phyloP scores from a whole-genome alignment of 2,797 vertebrate species.

The Cygnus olor region DNA sequence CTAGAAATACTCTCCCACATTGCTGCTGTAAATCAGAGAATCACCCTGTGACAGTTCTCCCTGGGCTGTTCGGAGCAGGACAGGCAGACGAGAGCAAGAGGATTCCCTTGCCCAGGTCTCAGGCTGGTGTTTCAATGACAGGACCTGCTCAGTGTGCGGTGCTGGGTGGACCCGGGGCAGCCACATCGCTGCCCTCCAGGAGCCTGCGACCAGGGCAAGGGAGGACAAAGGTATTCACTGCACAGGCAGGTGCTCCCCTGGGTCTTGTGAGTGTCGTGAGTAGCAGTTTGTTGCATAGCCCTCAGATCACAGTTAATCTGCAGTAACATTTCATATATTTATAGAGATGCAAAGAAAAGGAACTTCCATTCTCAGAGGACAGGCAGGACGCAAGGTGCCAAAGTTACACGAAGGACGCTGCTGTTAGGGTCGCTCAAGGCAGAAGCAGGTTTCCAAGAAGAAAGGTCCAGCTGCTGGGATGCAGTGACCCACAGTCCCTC shows the following conservation, averaged over 20 bases:
- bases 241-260: not conserved
- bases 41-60: not conserved
- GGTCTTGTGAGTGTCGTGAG: not conserved
- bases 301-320: not conserved
- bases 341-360: not conserved
- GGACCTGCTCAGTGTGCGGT: not conserved
- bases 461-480: not conserved
- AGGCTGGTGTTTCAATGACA: not conserved
- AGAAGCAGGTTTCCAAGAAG: constrained; percentile 1
- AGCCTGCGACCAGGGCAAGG: not conserved
- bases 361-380: not conserved
- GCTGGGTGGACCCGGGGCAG: not conserved
- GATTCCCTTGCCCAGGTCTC: not conserved
- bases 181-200: not conserved
- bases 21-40: constrained; percentile 77
- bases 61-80: not conserved
- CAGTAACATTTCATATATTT: not conserved
- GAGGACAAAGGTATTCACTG: not conserved
- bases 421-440: not conserved
- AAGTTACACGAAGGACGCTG: not conserved
- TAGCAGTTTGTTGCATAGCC: not conserved
- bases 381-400: not conserved
- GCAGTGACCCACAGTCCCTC: not conserved
- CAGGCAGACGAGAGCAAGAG: not conserved
- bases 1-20: constrained; percentile 64